phyloP scores from a whole-genome alignment of 2,113 vertebrate species.

The Sarotherodon lohbergeri region DNA sequence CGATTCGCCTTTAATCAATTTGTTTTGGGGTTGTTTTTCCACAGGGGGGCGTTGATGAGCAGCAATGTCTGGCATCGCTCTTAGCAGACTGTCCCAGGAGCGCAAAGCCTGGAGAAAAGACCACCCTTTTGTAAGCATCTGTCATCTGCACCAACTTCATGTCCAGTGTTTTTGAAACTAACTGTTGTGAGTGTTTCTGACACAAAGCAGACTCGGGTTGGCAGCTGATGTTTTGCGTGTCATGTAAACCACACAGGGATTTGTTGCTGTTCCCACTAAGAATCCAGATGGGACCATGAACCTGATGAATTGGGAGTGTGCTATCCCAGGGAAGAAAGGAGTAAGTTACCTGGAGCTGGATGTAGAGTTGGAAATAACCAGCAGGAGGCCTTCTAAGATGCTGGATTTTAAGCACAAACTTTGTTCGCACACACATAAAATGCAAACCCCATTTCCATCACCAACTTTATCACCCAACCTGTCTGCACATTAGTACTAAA shows the following conservation, averaged over 20 bases:
- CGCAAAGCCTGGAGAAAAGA: slow-evolving; percentile 99
- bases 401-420: not conserved
- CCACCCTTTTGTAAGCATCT: slow-evolving; percentile 92
- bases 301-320: slow-evolving; percentile 99
- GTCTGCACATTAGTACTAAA: not conserved
- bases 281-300: slow-evolving; percentile 99
- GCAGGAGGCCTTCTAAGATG: not conserved
- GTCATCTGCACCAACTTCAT: not conserved
- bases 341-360: slow-evolving; percentile 56
- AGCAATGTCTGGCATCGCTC: slow-evolving; percentile 95
- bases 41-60: slow-evolving; percentile 70
- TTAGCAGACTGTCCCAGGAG: slow-evolving; percentile 98
- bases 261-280: slow-evolving; percentile 96
- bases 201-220: not conserved
- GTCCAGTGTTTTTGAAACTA: not conserved
- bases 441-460: not conserved
- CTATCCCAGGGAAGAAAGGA: slow-evolving; percentile 97
- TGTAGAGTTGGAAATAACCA: not conserved
- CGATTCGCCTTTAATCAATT: not conserved
- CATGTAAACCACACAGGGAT: slow-evolving; percentile 74
- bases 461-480: not conserved
- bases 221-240: not conserved
- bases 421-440: not conserved
- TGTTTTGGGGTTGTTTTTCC: slow-evolving; percentile 33
- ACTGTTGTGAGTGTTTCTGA: not conserved